phyloP scores from a whole-genome alignment of 2,113 vertebrate species.

The Xiphophorus couchianus region DNA sequence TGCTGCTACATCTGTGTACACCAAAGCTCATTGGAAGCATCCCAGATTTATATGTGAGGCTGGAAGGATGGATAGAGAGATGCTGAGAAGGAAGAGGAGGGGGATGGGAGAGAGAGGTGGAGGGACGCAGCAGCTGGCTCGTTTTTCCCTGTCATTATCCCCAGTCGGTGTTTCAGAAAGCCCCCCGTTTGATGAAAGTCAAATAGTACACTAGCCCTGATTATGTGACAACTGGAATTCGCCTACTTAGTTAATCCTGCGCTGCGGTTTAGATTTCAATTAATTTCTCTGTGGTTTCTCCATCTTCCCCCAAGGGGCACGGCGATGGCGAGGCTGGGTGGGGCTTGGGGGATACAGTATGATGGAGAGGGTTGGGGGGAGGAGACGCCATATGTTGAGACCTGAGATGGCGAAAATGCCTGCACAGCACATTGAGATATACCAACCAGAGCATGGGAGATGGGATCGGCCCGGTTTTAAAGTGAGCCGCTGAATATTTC shows the following conservation, averaged over 20 bases:
- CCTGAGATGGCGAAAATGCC: constrained; percentile 65
- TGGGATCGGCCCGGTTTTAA: constrained; percentile 40
- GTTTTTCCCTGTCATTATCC: constrained; percentile 78
- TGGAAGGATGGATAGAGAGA: constrained; percentile 59
- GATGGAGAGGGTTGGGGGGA: constrained; percentile 60
- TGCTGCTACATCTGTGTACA: constrained; percentile 26
- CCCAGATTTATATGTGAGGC: constrained; percentile 46
- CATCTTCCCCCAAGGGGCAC: constrained; percentile 54
- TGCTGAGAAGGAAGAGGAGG: constrained; percentile 40
- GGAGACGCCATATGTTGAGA: constrained; percentile 61
- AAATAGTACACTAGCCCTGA: constrained; percentile 76
- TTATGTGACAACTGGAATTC: constrained; percentile 80
- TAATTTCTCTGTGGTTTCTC: constrained; percentile 76
- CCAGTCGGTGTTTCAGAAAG: constrained; percentile 66
- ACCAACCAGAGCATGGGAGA: constrained; percentile 36
- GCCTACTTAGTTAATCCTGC: constrained; percentile 80
- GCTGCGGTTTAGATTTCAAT: constrained; percentile 77
- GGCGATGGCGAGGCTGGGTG: constrained; percentile 30
- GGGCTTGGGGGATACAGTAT: constrained; percentile 66
- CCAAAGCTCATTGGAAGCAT: constrained; percentile 34
- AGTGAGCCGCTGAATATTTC: constrained; percentile 47
- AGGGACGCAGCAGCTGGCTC: constrained; percentile 75
- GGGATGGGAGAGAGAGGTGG: constrained; percentile 39
- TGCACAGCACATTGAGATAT: constrained; percentile 70
- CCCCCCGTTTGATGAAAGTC: constrained; percentile 77